Evolutionary conservation across 2,888 invertebrate species (phyloP).

Genomic region (Eristalis intricaria): DNA sequence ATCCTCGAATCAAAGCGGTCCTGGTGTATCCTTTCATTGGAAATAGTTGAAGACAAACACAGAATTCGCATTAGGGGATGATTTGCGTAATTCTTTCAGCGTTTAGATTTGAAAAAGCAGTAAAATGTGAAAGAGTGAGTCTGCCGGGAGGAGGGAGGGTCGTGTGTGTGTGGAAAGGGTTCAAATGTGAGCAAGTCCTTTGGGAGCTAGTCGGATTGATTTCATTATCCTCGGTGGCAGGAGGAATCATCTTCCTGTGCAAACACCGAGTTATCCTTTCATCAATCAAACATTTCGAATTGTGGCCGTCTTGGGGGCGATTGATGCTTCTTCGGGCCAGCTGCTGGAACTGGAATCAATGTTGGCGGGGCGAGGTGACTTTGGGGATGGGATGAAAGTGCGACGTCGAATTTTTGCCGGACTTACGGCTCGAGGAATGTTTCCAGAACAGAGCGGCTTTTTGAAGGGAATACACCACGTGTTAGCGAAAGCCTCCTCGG

Average conservation of each 20-base stretch:
- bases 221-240: conserved; percentile 22
- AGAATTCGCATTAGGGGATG: conserved; percentile 22
- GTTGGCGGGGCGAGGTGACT: too few relatives aligned
- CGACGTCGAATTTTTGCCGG: too few relatives aligned
- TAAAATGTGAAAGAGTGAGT: not conserved
- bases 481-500: too few relatives aligned
- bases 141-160: not conserved
- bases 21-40: conserved; percentile 42
- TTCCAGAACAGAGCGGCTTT: too few relatives aligned
- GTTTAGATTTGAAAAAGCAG: conserved; percentile 22
- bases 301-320: not conserved
- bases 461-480: too few relatives aligned
- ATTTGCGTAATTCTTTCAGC: conserved; percentile 55
- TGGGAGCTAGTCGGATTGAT: conserved; percentile 38
- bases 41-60: conserved; percentile 14
- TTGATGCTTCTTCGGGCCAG: too few relatives aligned
- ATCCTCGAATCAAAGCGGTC: conserved; percentile 1
- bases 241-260: conserved; percentile 1
- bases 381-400: too few relatives aligned
- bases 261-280: not conserved
- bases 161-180: conserved; percentile 37
- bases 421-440: too few relatives aligned
- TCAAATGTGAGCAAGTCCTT: conserved; percentile 16
- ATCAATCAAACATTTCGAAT: not conserved
- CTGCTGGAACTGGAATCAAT: too few relatives aligned